Conservation (phyloP, 2,797 vertebrate genomes). For the Columba guinea region DNA sequence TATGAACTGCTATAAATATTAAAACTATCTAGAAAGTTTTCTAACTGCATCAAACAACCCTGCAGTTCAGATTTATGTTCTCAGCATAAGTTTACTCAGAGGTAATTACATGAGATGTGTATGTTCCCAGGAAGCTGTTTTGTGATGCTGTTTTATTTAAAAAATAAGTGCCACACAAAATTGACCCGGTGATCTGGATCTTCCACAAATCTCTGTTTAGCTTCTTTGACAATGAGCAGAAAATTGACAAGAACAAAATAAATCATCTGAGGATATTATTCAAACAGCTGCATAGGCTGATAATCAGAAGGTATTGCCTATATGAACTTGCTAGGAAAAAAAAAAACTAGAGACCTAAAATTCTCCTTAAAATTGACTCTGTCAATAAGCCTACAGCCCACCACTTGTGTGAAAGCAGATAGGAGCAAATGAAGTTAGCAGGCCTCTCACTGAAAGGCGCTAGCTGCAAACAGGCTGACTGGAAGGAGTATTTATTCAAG, state of each 20-base stretch:
- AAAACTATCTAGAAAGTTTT: not conserved
- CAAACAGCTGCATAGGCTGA: not conserved
- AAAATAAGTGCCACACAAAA: not conserved
- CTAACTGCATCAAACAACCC: not conserved
- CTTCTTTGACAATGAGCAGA: not conserved
- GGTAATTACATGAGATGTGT: not conserved
- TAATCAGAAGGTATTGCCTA: not conserved
- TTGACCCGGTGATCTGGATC: not conserved
- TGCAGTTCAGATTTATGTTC: not conserved
- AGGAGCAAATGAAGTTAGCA: not conserved
- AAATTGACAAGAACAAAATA: not conserved
- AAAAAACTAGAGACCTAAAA: not conserved
- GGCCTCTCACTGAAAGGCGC: not conserved
- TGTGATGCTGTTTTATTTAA: not conserved
- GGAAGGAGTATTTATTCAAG: not conserved
- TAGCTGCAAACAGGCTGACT: not conserved
- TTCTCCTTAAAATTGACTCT: not conserved
- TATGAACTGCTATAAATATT: not conserved
- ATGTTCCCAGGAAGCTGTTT: not conserved
- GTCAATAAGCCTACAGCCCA: not conserved
- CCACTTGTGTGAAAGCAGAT: not conserved
- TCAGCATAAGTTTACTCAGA: not conserved
- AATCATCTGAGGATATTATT: not conserved
- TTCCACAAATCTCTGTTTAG: not conserved
- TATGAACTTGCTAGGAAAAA: not conserved